Base-by-base conservation (phyloP, 2,797 vertebrate species). In the Neoniphon sammara region DNA sequence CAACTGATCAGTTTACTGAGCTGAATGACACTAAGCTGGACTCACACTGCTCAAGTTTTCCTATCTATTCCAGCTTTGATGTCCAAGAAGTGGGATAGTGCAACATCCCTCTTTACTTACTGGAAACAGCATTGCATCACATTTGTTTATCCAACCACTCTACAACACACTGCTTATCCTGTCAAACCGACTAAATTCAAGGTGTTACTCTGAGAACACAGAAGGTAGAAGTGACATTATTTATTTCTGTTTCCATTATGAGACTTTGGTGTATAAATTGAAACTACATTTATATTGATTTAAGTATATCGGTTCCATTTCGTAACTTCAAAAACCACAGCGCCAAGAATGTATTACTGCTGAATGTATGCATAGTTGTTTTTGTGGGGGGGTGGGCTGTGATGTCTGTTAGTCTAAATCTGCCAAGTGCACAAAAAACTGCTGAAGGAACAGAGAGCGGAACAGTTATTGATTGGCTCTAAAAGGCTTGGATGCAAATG, bases 381-480 rank as follows among this genome's bases (percentile, higher is more conserved):
- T 49, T n/a, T 55, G 58, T 54, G 52, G 17, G 14, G 17, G 23
- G 47, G 25, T 57, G 12, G 25, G 70, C 69, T 27, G 59, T 59
- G 36, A 54, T 39, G 59, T 67, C n/a, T 58, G 30, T 60, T 49
- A 20, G 2, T 66, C 21, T 25, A 54, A 31, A 59, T 64, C 25
- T 60, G 42, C 55, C 63, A 44, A 44, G 59, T 11, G 46, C 12
- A 34, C 20, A 72, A 60, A 69, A 31, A 31, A 31, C 20, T 2
- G 20, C 7, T 60, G 14, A 44, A 31, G 12, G 5, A 55, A 58
- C 52, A 17, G 12, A 70, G 30, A 31, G 60, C 58, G 8, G 3
- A 63, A 14, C 66, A 60, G 11, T 34, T 56, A 75, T 57, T 47
- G 64, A 84, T 69, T 58, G 30, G 25, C 36, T 57, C 30, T 0